Evolutionary conservation across 1,140 invertebrate genomes (phyloP), one percentile per base, ranked within the genome.

Genomic region (Psilanteris sp.): DNA sequence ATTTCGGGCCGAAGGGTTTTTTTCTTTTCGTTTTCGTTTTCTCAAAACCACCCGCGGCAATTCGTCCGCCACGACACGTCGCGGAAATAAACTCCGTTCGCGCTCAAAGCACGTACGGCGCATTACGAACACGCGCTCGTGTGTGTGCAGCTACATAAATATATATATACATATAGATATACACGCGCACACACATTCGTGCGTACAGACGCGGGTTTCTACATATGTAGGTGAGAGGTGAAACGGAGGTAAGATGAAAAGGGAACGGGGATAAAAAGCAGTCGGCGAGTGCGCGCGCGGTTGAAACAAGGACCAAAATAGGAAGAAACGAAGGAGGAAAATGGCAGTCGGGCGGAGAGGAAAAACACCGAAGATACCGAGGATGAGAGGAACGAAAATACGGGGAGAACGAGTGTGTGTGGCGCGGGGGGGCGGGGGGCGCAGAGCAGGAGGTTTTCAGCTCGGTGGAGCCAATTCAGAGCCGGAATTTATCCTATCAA

Each of bases 401-500:
- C 29, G 48, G 48, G 66, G 34, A 22, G n/a, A n/a, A n/a, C n/a
- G n/a, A n/a, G n/a, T n/a, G n/a, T n/a, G n/a, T n/a, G n/a, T n/a
- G n/a, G n/a, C 32, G 44, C 41, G 14, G 9, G 16, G 52, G 54
- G 29, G 34, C 1, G 1, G 44, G 39, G 39, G 9, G 68, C 39
- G 20, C 64, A 62, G 76, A 73, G 71, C 16, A 62, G 71, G 75
- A 77, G 68, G 54, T 90, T 90, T 89, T 89, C 90, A 89, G 88
- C 90, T 90, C 87, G 89, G 83, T 87, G 89, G 86, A 88, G 88
- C 89, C 90, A 89, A 90, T 91, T 91, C 90, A 90, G 89, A 89
- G 85, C 89, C 88, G 89, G 90, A 91, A 91, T 91, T 91, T 90
- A 91, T 91, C 90, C 90, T 90, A 91, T 91, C 90, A 91, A 91